Percentiles rank a stretch among this genome's conserved stretches.
phyloP scores from a whole-genome alignment of 35 echinoderm and acorn worm genomes.

The Heliocidaris tuberculata region DNA sequence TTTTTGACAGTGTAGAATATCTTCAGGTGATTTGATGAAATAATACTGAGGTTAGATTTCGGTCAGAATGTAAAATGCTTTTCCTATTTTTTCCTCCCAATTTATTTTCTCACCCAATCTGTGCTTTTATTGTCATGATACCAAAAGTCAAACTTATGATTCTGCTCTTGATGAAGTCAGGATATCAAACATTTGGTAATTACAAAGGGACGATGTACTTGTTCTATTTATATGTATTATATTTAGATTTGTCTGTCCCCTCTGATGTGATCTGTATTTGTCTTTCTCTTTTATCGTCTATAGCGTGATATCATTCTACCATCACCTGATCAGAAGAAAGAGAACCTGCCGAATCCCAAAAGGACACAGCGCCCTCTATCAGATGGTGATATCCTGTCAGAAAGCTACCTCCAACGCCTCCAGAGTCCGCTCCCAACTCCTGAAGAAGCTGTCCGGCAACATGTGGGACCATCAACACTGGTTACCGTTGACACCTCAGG shows the following conservation, averaged over 20 bases:
- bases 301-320: slow-evolving; percentile 66
- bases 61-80: neutral
- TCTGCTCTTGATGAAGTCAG: no score
- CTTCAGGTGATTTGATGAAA: neutral
- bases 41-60: neutral
- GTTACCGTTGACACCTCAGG: slow-evolving; percentile 84
- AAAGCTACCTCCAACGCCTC: slow-evolving; percentile 56
- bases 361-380: slow-evolving; percentile 70
- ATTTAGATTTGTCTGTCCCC: neutral
- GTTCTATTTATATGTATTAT: neutral
- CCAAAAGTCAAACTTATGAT: no score
- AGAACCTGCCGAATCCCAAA: slow-evolving; percentile 59
- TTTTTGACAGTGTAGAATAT: neutral
- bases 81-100: no score
- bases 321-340: slow-evolving; percentile 66
- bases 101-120: no score
- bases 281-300: slow-evolving; percentile 20
- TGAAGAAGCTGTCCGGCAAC: slow-evolving; percentile 76
- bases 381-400: slow-evolving; percentile 69
- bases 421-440: slow-evolving; percentile 87
- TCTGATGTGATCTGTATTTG: neutral
- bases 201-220: neutral
- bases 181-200: neutral
- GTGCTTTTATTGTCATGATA: no score
- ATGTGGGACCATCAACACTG: slow-evolving; percentile 61